Conservation (phyloP, 2,797 vertebrate species). For the Ctenopoma kingsleyae region DNA sequence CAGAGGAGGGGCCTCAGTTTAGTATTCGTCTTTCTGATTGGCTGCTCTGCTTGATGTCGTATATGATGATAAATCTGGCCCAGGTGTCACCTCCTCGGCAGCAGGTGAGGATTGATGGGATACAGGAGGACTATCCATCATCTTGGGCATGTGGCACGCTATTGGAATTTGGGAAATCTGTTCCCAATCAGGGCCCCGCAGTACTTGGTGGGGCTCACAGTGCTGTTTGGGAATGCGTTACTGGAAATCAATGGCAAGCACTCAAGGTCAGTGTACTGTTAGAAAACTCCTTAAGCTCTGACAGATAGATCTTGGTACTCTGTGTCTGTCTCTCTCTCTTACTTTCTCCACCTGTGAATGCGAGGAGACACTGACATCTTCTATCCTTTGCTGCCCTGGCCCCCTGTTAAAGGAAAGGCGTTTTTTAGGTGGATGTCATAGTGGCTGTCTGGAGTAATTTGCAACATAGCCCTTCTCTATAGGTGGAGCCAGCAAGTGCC, state of each 20-base stretch:
- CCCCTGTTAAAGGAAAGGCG: conserved; percentile 84
- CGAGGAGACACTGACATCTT: conserved; percentile 90
- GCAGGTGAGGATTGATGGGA: conserved; percentile 96
- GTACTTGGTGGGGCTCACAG: conserved; percentile 88
- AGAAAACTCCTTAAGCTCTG: conserved; percentile 97
- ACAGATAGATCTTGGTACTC: conserved; percentile 90
- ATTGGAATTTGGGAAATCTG: conserved; percentile 99
- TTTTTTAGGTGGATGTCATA: conserved; percentile 81
- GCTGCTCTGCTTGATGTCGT: conserved; percentile 77
- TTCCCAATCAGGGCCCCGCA: conserved; percentile 97
- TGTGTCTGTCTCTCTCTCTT: conserved; percentile 53
- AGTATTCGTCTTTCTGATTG: conserved; percentile 78
- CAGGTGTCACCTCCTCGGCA: conserved; percentile 94
- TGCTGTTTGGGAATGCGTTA: conserved; percentile 93
- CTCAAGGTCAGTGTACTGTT: conserved; percentile 99
- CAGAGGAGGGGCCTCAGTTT: conserved; percentile 71
- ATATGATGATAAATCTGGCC: conserved; percentile 96
- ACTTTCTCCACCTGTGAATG: conserved; percentile 87
- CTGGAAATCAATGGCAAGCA: conserved; percentile 98
- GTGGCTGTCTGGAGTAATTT: conserved; percentile 83
- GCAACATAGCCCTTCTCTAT: conserved; percentile 68
- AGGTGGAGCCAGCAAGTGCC: conserved; percentile 76
- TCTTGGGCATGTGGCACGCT: conserved; percentile 93
- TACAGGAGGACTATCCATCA: conserved; percentile 95
- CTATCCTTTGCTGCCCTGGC: conserved; percentile 75